These are phyloP conservation scores for Tigriopus japonicus DNA, from an alignment of 1,140 invertebrate genomes.

Conservation along the genomic window DNA sequence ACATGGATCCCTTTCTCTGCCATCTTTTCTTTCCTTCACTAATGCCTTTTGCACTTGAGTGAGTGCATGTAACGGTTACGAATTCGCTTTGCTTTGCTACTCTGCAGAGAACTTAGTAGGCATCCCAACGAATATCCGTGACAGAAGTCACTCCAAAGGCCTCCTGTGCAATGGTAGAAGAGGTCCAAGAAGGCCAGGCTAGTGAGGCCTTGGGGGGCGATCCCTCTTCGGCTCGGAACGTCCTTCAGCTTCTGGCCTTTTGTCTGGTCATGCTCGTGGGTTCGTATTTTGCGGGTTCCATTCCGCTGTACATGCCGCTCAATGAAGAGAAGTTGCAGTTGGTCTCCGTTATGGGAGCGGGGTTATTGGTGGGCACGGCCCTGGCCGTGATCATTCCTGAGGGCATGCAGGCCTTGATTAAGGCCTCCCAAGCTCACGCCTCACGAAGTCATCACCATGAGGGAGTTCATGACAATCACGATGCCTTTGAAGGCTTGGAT, in stretches of 20 bases:
- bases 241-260: conserved; percentile 16
- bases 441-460: conserved; percentile 9
- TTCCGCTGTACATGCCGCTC: conserved; percentile 74
- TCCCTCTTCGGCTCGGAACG: not conserved
- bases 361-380: conserved; percentile 90
- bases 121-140: too few species aligned
- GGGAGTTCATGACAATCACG: not conserved
- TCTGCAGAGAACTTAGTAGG: too few species aligned
- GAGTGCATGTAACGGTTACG: too few species aligned
- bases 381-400: conserved; percentile 96
- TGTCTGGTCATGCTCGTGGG: conserved; percentile 71
- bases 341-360: conserved; percentile 85
- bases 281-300: conserved; percentile 74
- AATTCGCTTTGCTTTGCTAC: too few species aligned
- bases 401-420: conserved; percentile 65
- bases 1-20: too few species aligned
- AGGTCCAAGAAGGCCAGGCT: too few species aligned
- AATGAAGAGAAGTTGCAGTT: conserved; percentile 76
- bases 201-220: not conserved
- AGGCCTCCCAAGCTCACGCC: conserved; percentile 19
- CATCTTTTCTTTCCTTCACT: too few species aligned
- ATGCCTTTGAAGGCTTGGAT: conserved; percentile 12
- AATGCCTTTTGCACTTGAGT: too few species aligned
- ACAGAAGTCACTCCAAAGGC: too few species aligned
- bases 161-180: too few species aligned